A percentile compares a stretch with the other conserved stretches of the same genome.
phyloP scores from a whole-genome alignment of 64 coral and sea anemone genomes.

The Orbicella faveolata region DNA sequence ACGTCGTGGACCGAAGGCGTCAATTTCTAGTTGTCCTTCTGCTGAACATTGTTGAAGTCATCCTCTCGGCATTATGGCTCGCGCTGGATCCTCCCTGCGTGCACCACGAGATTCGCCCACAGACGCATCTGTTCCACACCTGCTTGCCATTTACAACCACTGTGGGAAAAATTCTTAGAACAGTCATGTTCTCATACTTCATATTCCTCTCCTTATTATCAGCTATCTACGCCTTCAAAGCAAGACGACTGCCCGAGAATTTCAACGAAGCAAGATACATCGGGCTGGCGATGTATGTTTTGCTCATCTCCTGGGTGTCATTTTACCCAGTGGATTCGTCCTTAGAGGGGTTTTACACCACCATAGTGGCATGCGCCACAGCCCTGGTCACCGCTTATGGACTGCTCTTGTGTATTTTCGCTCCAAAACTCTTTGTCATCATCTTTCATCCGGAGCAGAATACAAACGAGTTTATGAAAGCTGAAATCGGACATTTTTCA shows the following conservation, averaged over 20 bases:
- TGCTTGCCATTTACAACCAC: conserved; percentile 36
- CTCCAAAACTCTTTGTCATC: conserved; percentile 64
- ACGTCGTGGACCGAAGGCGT: conserved; percentile 44
- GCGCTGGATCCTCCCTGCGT: conserved; percentile 26
- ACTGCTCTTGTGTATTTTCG: conserved; percentile 74
- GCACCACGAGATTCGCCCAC: conserved; percentile 23
- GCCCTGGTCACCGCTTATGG: conserved; percentile 59
- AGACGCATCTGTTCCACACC: conserved; percentile 36
- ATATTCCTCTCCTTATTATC: conserved; percentile 61
- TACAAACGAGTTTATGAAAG: conserved; percentile 44
- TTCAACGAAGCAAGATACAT: conserved; percentile 83
- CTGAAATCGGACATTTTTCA: conserved; percentile 52
- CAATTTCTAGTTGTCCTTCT: conserved; percentile 54
- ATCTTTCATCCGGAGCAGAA: conserved; percentile 65
- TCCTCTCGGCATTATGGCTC: conserved; percentile 47
- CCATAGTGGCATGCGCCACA: conserved; percentile 57
- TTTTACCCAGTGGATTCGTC: conserved; percentile 65
- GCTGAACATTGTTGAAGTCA: conserved; percentile 37
- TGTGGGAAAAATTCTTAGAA: conserved; percentile 26
- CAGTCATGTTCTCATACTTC: conserved; percentile 58
- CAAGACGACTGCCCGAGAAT: conserved; percentile 66
- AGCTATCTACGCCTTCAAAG: conserved; percentile 66
- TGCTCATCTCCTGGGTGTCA: conserved; percentile 63
- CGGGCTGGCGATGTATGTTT: conserved; percentile 66
- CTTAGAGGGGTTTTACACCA: conserved; percentile 38